Base-by-base conservation (phyloP, 2,113 vertebrate genomes). In the Nothoprocta perdicaria region DNA sequence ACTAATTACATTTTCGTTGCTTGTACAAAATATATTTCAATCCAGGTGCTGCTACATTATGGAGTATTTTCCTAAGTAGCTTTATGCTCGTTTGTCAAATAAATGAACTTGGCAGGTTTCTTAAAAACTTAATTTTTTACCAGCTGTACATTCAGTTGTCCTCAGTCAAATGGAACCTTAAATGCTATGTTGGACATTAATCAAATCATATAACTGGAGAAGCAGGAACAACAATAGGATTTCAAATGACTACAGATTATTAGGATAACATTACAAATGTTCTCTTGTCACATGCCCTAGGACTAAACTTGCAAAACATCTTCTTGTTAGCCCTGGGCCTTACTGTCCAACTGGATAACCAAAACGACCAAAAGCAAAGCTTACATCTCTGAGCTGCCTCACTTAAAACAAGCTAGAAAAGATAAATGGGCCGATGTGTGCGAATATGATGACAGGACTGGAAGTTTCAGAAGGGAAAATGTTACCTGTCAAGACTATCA, bases 51-150 rank as follows among this genome's bases (percentile, higher is more conserved):
- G n/a, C 53, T 76, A 12, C 5, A 0, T 88, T 95, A 53, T 84
- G 52, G 79, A 92, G 48, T 66, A 48, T 4, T 73, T 84, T 31
- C 65, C 2, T 55, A 89, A 82, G 58, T 77, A 86, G 81, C 50
- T 92, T 93, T 87, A 66, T 21, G 55, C 21, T 74, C 55, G 63
- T 84, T 95, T 95, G 52, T 90, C 90, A 93, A 89, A 90, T 69
- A 95, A 94, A 94, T 57, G 60, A 94, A 84, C 50, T 58, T 69
- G 60, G 33, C 31, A 87, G 66, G 50, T 85, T 95, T 68, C 68
- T 91, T 96, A 95, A 94, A 94, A 69, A 86, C 67, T 87, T 84
- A 88, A 71, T 94, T 91, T 80, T 94, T 75, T 48, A 84, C 86
- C 88, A 87, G 92, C 84, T 84, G 75, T 79, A 85, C 92, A 84